A percentile compares a stretch with the other conserved stretches of the same genome.
Evolutionary conservation across 2,113 vertebrate species (phyloP).

Genomic region (Empidonax traillii): DNA sequence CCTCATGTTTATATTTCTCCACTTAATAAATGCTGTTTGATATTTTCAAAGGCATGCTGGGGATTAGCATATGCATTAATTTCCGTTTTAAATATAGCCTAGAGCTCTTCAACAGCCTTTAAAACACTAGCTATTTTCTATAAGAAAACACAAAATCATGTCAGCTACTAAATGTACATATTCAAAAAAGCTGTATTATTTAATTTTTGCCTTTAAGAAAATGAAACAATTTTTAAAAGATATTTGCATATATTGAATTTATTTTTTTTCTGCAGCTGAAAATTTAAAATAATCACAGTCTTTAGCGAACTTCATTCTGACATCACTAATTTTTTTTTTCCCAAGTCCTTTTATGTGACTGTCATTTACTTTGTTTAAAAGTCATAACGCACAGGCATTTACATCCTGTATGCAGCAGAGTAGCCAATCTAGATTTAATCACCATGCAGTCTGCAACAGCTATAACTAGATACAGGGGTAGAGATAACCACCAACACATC

Average conservation of each 20-base stretch:
- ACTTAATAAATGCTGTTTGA: constrained; percentile 16
- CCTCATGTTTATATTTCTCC: constrained; percentile 6
- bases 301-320: not conserved
- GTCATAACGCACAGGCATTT: not conserved
- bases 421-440: not conserved
- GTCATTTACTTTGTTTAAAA: not conserved
- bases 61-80: not conserved
- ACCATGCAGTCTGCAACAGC: not conserved
- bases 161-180: not conserved
- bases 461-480: not conserved
- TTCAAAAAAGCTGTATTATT: not conserved
- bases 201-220: not conserved
- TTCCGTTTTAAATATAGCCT: not conserved
- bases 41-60: constrained; percentile 1
- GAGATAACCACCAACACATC: not conserved
- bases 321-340: not conserved
- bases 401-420: not conserved
- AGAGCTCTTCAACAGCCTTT: not conserved
- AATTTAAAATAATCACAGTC: not conserved
- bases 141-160: not conserved
- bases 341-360: not conserved
- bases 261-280: not conserved
- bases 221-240: not conserved
- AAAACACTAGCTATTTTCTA: not conserved
- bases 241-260: not conserved